Evolutionary conservation across 2,797 vertebrate species (phyloP).

Genomic region (Menidia menidia): DNA sequence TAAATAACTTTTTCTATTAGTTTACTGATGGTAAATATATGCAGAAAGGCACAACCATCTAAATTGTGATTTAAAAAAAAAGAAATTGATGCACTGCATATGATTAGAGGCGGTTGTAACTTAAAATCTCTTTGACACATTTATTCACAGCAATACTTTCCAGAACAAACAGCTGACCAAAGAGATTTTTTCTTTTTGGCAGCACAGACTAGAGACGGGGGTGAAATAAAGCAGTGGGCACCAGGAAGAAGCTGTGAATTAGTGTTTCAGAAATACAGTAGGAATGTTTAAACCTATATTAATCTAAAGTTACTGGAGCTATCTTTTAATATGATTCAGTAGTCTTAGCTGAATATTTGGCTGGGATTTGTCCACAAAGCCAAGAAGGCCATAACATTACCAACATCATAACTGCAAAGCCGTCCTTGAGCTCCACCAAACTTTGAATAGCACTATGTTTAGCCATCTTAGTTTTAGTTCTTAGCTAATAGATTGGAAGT

Average conservation of each 20-base stretch:
- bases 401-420: background rate
- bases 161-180: constrained; percentile 10
- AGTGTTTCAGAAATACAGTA: background rate
- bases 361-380: background rate
- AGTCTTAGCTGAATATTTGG: background rate
- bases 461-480: too few species aligned
- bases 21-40: background rate
- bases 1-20: too few species aligned
- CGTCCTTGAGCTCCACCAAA: too few species aligned
- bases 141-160: background rate
- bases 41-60: background rate
- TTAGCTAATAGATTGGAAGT: too few species aligned
- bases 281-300: background rate
- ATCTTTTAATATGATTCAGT: background rate
- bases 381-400: background rate
- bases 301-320: background rate
- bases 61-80: background rate
- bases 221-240: background rate
- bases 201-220: background rate
- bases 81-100: background rate
- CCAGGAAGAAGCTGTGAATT: background rate
- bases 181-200: background rate
- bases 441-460: too few species aligned
- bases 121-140: background rate
- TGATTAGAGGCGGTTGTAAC: background rate